Evolutionary conservation across 2,797 vertebrate species (phyloP), one percentile per base, ranked within the genome.

Genomic region (Anguilla pacifica): DNA sequence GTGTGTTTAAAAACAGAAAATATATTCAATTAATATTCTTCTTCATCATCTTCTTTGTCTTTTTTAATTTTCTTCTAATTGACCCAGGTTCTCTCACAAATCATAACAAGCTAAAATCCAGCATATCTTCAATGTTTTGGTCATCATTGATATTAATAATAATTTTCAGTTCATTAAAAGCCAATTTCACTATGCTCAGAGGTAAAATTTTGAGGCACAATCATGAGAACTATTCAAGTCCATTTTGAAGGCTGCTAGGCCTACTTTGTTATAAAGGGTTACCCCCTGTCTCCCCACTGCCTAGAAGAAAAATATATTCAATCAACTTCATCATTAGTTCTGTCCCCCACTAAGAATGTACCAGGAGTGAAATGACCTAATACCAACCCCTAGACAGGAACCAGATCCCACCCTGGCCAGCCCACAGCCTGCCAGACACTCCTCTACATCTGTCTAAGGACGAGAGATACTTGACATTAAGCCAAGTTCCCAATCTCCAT

Each of bases 251-350:
- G 89, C 90, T 91, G 93, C 93, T 92, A 91, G 90, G 90, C 83
- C 83, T 49, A 86, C 85, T 90, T 91, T 94, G 90, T 95, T 91
- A 94, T 94, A 89, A 67, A 39, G 22, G 85, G 92, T 92, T 94
- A 93, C 91, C 89, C 85, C 13, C 86, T 59, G 49, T 82, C 88
- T 39, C 22, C 11, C 9, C 81, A 55, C 91, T 93, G 94, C 91
- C 93, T 91, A 89, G 86, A 93, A 91, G 92, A 93, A 91, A 89
- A 88, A 91, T 86, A 90, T 87, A 91, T 46, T 87, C 90, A 84
- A 90, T 94, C 92, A 93, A 61, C 90, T 90, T 91, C 92, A 91
- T 96, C 94, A 94, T 96, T 95, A 95, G 90, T 88, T 89, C 67
- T 31, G 86, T 86, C 87, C 91, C 91, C 93, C 91, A 89, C 89